Percentiles rank a stretch among this genome's conserved stretches.
phyloP scores from a whole-genome alignment of 1,140 invertebrate species.

The Rhopalosiphum padi region DNA sequence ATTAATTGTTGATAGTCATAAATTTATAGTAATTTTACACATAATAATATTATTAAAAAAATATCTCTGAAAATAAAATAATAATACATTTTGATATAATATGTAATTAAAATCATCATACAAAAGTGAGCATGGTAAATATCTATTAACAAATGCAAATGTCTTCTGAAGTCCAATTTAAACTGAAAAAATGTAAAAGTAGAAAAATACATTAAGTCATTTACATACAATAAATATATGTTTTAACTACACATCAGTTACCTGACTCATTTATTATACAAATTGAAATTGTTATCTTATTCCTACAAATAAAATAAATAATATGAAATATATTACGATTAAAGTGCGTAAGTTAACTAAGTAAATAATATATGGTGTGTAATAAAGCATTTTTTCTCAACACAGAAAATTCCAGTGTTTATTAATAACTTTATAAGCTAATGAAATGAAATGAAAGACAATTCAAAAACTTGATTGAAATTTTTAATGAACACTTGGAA shows the following conservation, averaged over 20 bases:
- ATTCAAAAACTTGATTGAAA: not conserved
- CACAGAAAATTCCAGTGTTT: not conserved
- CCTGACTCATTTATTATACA: not conserved
- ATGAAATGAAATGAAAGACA: not conserved
- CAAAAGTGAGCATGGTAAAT: slow-evolving; percentile 17
- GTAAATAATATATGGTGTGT: not conserved
- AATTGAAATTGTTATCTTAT: not conserved
- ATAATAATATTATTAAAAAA: not conserved
- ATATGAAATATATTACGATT: not conserved
- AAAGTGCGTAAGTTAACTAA: not conserved
- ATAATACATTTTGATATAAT: not conserved
- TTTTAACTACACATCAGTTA: slow-evolving; percentile 10
- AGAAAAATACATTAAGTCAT: slow-evolving; percentile 54
- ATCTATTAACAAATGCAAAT: slow-evolving; percentile 22
- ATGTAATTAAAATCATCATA: slow-evolving; percentile 14
- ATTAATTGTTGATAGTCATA: not conserved
- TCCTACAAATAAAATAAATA: not conserved
- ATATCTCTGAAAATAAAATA: not conserved
- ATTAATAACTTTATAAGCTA: not conserved
- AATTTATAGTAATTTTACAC: not conserved
- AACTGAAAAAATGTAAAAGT: slow-evolving; percentile 49
- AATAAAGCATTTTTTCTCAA: not conserved
- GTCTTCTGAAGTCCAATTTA: not conserved
- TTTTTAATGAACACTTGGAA: not conserved
- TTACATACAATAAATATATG: not conserved